Conservation (phyloP, 2,113 vertebrate genomes). For the Martes martes region DNA sequence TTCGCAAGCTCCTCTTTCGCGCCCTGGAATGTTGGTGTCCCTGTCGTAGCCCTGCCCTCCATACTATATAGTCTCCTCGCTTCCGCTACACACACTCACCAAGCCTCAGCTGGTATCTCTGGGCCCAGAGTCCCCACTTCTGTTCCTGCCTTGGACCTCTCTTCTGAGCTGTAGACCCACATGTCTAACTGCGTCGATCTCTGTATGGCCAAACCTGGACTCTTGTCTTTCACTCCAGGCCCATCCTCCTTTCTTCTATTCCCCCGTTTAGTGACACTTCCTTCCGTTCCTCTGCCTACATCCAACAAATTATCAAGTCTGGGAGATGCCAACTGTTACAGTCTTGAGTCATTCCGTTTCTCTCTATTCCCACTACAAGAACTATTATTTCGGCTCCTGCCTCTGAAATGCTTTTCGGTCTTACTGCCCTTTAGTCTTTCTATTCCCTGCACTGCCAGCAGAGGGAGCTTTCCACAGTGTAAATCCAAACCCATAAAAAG, state of each 20-base stretch:
- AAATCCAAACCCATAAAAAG: neutral
- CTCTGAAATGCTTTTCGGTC: neutral
- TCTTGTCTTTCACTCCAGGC: neutral
- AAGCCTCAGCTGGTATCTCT: neutral
- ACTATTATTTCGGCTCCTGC: neutral
- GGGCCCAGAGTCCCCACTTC: neutral
- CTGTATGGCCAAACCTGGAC: neutral
- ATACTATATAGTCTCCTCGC: no score
- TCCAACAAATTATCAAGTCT: neutral
- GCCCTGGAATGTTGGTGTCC: neutral
- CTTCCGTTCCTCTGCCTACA: neutral
- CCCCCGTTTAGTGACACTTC: neutral
- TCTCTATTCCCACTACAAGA: neutral
- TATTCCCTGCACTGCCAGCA: constrained; percentile 11
- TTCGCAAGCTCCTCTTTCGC: neutral
- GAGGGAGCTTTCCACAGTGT: neutral
- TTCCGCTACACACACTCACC: neutral
- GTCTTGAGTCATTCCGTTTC: neutral
- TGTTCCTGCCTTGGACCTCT: neutral
- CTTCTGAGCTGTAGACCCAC: neutral
- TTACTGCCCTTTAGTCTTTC: neutral
- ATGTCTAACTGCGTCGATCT: neutral
- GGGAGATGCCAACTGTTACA: neutral
- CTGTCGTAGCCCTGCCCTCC: neutral
- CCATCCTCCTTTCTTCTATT: neutral